phyloP scores from a whole-genome alignment of 2,888 invertebrate species.

The Megalurothrips usitatus region DNA sequence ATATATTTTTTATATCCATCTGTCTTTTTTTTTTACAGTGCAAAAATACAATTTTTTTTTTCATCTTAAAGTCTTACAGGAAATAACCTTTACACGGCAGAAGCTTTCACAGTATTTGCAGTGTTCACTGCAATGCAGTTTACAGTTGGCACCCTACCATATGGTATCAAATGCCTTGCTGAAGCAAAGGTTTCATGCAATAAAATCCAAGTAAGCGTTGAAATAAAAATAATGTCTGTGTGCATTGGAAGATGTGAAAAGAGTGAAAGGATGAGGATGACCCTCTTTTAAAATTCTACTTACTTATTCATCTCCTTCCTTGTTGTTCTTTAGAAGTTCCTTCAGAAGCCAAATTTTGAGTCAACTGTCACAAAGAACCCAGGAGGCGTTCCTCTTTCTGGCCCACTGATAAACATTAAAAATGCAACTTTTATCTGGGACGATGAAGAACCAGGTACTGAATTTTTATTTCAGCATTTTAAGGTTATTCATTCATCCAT shows the following conservation, averaged over 20 bases:
- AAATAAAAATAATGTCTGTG: not conserved
- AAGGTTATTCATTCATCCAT: not conserved
- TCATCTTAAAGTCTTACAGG: slow-evolving; percentile 41
- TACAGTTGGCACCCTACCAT: slow-evolving; percentile 47
- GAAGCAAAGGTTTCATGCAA: slow-evolving; percentile 44
- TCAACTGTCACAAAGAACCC: slow-evolving; percentile 37
- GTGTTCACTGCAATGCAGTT: slow-evolving; percentile 49
- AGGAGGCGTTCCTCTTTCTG: slow-evolving; percentile 36
- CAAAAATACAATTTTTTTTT: slow-evolving; percentile 15
- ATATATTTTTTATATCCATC: not conserved
- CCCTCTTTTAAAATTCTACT: not conserved
- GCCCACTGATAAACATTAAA: slow-evolving; percentile 45
- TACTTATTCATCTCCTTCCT: not conserved
- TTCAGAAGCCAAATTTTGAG: slow-evolving; percentile 45
- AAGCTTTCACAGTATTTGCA: slow-evolving; percentile 47
- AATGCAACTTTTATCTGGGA: slow-evolving; percentile 49
- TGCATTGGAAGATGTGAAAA: not conserved
- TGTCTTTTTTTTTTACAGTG: not conserved
- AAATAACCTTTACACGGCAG: slow-evolving; percentile 40
- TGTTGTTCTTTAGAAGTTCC: slow-evolving; percentile 40
- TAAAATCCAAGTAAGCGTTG: slow-evolving; percentile 42
- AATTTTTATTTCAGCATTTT: not conserved
- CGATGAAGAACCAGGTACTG: slow-evolving; percentile 33
- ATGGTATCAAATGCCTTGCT: slow-evolving; percentile 44
- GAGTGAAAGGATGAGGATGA: no score